These are phyloP conservation scores for Sipha flava DNA, from an alignment of 1,140 invertebrate species.

Conservation along the genomic window DNA sequence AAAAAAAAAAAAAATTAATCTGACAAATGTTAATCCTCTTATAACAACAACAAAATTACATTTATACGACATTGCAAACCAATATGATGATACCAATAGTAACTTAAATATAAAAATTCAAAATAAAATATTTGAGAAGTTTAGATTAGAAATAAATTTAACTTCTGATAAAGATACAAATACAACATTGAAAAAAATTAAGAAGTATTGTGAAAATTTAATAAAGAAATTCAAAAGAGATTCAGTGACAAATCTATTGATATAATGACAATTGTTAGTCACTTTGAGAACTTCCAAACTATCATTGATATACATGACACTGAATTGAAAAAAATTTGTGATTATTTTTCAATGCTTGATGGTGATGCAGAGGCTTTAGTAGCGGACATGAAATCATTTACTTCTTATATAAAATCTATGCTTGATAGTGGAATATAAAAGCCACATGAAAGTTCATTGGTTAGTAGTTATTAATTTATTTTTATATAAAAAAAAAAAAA, in stretches of 20 bases:
- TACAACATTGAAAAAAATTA: background rate
- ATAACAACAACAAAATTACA: constrained; percentile 8
- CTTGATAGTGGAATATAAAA: background rate
- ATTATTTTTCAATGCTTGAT: background rate
- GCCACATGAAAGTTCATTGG: background rate
- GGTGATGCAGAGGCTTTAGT: background rate
- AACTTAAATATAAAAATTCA: background rate
- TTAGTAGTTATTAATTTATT: too few species aligned
- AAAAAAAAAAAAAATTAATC: constrained; percentile 2
- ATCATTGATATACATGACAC: background rate
- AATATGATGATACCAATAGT: background rate
- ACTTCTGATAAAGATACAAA: background rate
- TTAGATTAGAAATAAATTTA: background rate
- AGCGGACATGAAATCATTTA: background rate
- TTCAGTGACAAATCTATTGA: too few species aligned
- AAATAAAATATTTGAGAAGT: background rate
- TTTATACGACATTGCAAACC: background rate
- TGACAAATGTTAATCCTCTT: background rate
- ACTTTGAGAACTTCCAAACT: constrained; percentile 5
- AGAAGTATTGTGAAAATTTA: background rate
- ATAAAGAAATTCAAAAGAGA: background rate
- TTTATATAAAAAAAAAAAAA: too few species aligned
- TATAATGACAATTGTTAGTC: background rate
- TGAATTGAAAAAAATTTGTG: constrained; percentile 3
- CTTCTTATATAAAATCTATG: background rate